phyloP scores from a whole-genome alignment of 30 jellyfish, hydroid and myxozoan species.

The Pelagia noctiluca region DNA sequence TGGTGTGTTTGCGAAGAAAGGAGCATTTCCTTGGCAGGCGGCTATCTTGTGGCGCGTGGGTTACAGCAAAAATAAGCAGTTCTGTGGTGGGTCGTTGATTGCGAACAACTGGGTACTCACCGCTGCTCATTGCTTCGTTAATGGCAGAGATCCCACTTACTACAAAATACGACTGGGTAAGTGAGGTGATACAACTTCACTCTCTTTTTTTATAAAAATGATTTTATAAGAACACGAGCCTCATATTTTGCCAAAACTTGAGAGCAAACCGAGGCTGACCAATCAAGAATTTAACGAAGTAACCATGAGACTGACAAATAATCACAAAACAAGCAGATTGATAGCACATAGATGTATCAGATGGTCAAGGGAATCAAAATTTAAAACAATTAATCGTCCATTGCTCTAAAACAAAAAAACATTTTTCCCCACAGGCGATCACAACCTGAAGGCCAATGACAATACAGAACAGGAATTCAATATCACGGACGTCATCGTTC shows the following conservation, averaged over 20 bases:
- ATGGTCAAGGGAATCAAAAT: too few species aligned
- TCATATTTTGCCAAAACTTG: too few species aligned
- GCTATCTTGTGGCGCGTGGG: conserved; percentile 88
- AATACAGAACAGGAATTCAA: conserved; percentile 66
- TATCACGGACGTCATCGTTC: conserved; percentile 60
- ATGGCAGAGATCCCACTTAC: conserved; percentile 69
- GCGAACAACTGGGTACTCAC: conserved; percentile 72
- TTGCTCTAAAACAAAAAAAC: too few species aligned
- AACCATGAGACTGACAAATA: too few species aligned
- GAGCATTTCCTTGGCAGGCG: conserved; percentile 97
- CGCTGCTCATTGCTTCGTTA: conserved; percentile 94
- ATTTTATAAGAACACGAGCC: too few species aligned
- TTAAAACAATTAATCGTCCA: too few species aligned
- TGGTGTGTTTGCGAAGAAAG: conserved; percentile 70
- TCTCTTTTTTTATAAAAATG: too few species aligned
- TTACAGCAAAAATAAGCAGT: conserved; percentile 67
- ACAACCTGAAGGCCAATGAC: conserved; percentile 58
- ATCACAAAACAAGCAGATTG: too few species aligned
- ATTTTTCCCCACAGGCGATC: conserved; percentile 52
- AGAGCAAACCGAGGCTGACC: too few species aligned
- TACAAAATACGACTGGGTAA: conserved; percentile 74
- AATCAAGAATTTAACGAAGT: too few species aligned
- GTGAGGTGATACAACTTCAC: not conserved
- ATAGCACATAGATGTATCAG: too few species aligned
- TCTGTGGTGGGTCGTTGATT: conserved; percentile 94